Base-by-base conservation (phyloP, 2,888 invertebrate species). In the Andrena trimmerana region DNA sequence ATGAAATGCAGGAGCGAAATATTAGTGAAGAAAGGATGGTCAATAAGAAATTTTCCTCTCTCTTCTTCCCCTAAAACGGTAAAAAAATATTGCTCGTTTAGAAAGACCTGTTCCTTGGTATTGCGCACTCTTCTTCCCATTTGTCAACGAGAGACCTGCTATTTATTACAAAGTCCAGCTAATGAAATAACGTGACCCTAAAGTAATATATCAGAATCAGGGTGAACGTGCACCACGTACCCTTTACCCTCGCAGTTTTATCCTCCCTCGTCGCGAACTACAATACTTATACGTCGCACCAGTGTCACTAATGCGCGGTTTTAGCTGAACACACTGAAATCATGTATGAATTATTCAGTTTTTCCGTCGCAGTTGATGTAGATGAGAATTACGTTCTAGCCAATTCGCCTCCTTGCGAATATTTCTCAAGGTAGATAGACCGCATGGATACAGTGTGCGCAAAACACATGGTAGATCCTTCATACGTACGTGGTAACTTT, bases 101-200 rank as follows among this genome's bases (percentile, higher is more conserved):
- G 16, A 50, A 27, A 27, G 27, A 57, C 8, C 10, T 27, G 27
- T 57, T 24, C 57, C 24, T 27, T 57, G 20, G 10, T 57, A 24
- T 57, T 10, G 24, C 29, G 29, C 27, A n/a, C 29, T 27, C 48
- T 24, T 20, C 33, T 0, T 59, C 8, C 57, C 59, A 59, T 57
- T 67, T 60, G 33, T 48, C 74, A 50, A 16, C 31, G 5, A 20
- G 10, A 16, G 16, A 4, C 8, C 6, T 1, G 33, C 27, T 52
- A 54, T 67, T 73, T 73, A 66, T 73, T 66, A 57, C 13, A 7
- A 48, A 57, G 13, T 57, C 20, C n/a, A 10, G 3, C 13, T 31
- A 65, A 73, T 48, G 73, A 66, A 73, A 73, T 36, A 66, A 66
- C 66, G 73, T n/a, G 65, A 66, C 48, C 13, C 7, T 3, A 16